phyloP scores from a whole-genome alignment of 2,888 invertebrate genomes.

The Nomada fabriciana region DNA sequence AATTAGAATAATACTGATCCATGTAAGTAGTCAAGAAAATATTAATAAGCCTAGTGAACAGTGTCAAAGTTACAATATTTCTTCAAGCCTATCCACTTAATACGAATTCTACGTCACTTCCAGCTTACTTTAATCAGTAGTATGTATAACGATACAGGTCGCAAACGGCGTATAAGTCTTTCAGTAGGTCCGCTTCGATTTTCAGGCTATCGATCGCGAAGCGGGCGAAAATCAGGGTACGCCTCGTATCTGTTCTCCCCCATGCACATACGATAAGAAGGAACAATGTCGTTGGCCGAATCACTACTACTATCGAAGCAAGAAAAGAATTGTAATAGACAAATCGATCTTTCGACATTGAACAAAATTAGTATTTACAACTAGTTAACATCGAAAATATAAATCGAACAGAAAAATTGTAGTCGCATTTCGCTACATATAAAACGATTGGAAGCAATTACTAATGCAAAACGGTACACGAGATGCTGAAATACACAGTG shows the following conservation, averaged over 20 bases:
- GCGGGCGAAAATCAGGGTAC: slow-evolving; percentile 7
- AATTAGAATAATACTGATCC: too few species aligned
- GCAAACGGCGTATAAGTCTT: neutral
- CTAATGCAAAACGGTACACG: too few species aligned
- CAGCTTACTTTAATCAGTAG: slow-evolving; percentile 8
- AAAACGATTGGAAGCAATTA: too few species aligned
- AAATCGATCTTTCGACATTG: neutral
- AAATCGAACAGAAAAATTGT: too few species aligned
- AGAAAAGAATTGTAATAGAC: neutral
- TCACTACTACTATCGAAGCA: neutral
- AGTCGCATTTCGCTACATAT: too few species aligned
- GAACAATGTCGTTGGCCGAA: slow-evolving; percentile 23
- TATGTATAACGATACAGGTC: neutral
- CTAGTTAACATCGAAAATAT: too few species aligned
- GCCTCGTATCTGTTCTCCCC: slow-evolving; percentile 4
- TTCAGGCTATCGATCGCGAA: slow-evolving; percentile 21
- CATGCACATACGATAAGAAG: neutral
- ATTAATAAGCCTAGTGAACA: too few species aligned
- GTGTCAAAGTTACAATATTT: too few species aligned
- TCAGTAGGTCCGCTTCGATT: slow-evolving; percentile 4
- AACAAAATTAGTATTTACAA: too few species aligned
- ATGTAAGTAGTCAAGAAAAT: too few species aligned
- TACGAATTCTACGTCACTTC: neutral
- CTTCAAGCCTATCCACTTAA: too few species aligned
- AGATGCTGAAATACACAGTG: too few species aligned